Percentiles rank a stretch among this genome's conserved stretches.
Conservation (phyloP, 2,797 vertebrate genomes). For the Rachycentron canadum region DNA sequence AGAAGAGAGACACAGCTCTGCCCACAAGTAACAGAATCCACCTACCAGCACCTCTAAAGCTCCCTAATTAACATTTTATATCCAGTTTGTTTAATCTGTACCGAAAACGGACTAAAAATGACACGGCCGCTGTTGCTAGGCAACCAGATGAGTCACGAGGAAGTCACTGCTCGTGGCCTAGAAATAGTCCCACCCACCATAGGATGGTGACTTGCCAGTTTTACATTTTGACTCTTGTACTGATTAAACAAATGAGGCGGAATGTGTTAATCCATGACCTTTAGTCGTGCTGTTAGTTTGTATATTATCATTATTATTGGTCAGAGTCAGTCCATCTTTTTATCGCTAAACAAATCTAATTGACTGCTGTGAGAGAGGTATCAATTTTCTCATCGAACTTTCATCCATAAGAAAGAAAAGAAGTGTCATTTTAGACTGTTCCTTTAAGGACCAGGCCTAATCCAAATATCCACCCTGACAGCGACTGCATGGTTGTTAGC, state of each 20-base stretch:
- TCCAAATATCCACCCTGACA: not conserved
- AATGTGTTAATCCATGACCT: not conserved
- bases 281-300: not conserved
- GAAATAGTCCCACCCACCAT: not conserved
- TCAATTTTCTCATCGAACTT: not conserved
- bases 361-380: not conserved
- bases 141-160: not conserved
- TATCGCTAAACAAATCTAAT: conserved; percentile 1
- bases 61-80: not conserved
- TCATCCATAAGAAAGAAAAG: not conserved
- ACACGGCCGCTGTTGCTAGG: not conserved
- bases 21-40: not conserved
- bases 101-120: not conserved
- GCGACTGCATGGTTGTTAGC: not conserved
- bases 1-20: not conserved
- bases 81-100: not conserved
- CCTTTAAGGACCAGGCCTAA: not conserved
- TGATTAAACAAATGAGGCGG: not conserved
- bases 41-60: not conserved
- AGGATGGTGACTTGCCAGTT: not conserved
- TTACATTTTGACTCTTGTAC: not conserved
- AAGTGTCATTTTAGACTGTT: not conserved
- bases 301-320: not conserved
- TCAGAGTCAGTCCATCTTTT: not conserved
- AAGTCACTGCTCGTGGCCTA: not conserved